Percentiles rank a stretch among this genome's conserved stretches.
phyloP scores from a whole-genome alignment of 2,888 invertebrate genomes.

The Drosophila nr. perissopoda region DNA sequence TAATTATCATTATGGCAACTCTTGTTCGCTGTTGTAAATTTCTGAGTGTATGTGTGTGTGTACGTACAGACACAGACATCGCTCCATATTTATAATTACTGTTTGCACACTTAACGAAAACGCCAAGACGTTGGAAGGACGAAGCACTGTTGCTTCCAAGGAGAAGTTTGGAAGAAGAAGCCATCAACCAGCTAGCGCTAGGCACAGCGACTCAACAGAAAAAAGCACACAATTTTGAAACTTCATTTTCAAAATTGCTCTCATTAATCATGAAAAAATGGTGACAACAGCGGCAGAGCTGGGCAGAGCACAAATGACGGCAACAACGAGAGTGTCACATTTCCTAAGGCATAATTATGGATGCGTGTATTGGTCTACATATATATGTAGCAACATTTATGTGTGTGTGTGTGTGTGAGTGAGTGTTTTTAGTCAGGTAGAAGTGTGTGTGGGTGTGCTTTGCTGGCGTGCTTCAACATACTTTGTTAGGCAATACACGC shows the following conservation, averaged over 20 bases:
- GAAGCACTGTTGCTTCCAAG: conserved; percentile 23
- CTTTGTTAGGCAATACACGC: conserved; percentile 65
- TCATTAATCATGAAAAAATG: conserved; percentile 68
- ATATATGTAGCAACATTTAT: conserved; percentile 1
- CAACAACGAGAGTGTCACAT: conserved; percentile 17
- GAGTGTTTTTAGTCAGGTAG: conserved; percentile 2
- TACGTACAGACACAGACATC: conserved; percentile 24
- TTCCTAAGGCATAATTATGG: conserved; percentile 26
- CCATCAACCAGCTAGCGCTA: neutral
- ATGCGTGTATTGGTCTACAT: conserved; percentile 28
- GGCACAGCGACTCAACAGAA: neutral
- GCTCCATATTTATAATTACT: conserved; percentile 72
- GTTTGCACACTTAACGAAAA: conserved; percentile 74
- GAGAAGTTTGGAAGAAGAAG: neutral
- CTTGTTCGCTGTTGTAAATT: conserved; percentile 43
- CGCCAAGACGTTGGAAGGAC: conserved; percentile 31
- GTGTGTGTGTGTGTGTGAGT: conserved; percentile 4
- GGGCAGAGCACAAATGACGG: conserved; percentile 7
- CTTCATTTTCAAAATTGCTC: conserved; percentile 68
- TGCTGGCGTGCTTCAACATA: conserved; percentile 49
- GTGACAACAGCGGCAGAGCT: conserved; percentile 14
- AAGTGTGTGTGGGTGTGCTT: conserved; percentile 3
- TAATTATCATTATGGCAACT: conserved; percentile 73
- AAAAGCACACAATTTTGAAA: conserved; percentile 48
- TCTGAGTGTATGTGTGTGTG: conserved; percentile 6